Evolutionary conservation across 2,888 invertebrate genomes (phyloP).

Genomic region (Drosophila diplacantha): DNA sequence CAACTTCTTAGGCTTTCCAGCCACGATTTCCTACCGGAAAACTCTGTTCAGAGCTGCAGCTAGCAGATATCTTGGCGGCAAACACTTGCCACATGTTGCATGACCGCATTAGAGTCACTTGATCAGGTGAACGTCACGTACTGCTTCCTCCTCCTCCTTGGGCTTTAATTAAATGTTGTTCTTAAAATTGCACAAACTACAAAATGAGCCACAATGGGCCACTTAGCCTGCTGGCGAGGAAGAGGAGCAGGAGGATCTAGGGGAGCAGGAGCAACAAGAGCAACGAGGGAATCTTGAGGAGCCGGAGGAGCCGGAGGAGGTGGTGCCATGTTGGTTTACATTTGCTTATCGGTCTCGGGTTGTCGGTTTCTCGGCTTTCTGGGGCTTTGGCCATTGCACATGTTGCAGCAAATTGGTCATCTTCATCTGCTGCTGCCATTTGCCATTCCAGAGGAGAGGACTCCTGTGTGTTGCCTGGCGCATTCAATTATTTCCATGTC

Average conservation of each 20-base stretch:
- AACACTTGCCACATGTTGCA: conserved; percentile 9
- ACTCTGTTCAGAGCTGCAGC: not conserved
- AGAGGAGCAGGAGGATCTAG: not conserved
- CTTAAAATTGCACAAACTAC: conserved; percentile 68
- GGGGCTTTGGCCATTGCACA: conserved; percentile 53
- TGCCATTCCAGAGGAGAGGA: conserved; percentile 23
- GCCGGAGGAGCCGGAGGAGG: not conserved
- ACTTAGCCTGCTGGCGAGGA: conserved; percentile 36
- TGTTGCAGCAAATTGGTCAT: conserved; percentile 72
- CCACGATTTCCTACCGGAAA: not conserved
- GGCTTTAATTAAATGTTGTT: conserved; percentile 67
- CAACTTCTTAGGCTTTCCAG: not conserved
- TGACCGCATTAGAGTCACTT: conserved; percentile 28
- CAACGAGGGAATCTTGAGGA: not conserved
- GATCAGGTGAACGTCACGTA: conserved; percentile 36
- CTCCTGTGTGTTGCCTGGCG: conserved; percentile 43
- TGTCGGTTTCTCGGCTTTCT: conserved; percentile 1
- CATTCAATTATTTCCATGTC: conserved; percentile 72
- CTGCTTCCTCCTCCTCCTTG: not conserved
- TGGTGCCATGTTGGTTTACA: conserved; percentile 38
- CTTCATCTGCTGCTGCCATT: conserved; percentile 58
- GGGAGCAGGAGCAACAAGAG: not conserved
- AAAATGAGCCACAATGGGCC: conserved; percentile 72
- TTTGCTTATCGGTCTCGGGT: conserved; percentile 60
- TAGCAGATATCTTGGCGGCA: not conserved